Percentiles rank a stretch among this genome's conserved stretches.
phyloP scores from a whole-genome alignment of 2,888 invertebrate genomes.

The Cataglyphis rosenhaueri region DNA sequence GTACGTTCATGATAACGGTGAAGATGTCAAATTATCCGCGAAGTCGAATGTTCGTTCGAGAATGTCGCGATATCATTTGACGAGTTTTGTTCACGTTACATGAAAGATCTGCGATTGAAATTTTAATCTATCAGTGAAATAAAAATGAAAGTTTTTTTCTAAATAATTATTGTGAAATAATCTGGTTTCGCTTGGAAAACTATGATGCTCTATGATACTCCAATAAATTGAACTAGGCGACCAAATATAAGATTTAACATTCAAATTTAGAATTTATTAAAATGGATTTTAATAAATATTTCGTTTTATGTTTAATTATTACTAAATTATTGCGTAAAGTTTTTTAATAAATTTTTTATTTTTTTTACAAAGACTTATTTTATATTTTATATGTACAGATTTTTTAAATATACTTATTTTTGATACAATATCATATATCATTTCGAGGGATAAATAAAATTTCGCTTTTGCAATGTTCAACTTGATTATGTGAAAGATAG shows the following conservation, averaged over 20 bases:
- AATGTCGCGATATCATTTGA: slow-evolving; percentile 26
- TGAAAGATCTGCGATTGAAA: neutral
- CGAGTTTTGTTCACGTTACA: neutral
- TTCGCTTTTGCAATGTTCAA: neutral
- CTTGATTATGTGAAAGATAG: neutral
- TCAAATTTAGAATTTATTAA: neutral
- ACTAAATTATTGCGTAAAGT: neutral
- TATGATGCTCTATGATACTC: neutral
- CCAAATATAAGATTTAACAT: neutral
- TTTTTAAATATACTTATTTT: neutral
- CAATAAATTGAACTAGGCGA: neutral
- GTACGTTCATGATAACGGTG: slow-evolving; percentile 33
- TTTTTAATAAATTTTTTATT: neutral
- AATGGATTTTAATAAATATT: neutral
- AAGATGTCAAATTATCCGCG: slow-evolving; percentile 27
- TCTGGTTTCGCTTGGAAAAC: neutral
- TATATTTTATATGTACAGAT: too few relatives aligned
- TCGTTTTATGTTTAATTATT: neutral
- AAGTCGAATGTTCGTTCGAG: slow-evolving; percentile 28
- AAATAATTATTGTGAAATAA: neutral
- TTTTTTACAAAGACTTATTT: slow-evolving; percentile 4
- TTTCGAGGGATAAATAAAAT: neutral
- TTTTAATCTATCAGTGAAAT: neutral
- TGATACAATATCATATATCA: neutral
- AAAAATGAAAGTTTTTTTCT: neutral